A percentile compares a stretch with the other conserved stretches of the same genome.
phyloP scores from a whole-genome alignment of 2,888 invertebrate species.

The Nezara viridula region DNA sequence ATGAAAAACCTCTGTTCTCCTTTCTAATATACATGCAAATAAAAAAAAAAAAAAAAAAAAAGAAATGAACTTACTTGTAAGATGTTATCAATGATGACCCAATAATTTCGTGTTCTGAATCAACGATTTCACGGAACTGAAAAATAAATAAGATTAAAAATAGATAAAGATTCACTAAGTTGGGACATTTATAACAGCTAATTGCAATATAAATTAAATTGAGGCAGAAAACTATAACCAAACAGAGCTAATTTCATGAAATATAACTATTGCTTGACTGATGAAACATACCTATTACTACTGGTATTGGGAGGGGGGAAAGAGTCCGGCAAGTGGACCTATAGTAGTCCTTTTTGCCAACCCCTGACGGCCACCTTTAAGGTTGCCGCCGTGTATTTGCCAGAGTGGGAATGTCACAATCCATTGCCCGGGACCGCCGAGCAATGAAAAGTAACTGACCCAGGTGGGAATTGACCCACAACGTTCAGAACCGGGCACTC shows the following conservation, averaged over 20 bases:
- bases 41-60: background rate
- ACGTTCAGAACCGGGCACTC: too few species aligned
- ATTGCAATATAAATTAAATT: background rate
- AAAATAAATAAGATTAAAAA: background rate
- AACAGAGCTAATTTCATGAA: background rate
- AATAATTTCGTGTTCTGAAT: constrained; percentile 19
- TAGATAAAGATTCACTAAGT: background rate
- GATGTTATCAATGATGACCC: background rate
- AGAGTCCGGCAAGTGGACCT: too few species aligned
- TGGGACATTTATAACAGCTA: background rate
- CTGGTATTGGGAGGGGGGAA: too few species aligned
- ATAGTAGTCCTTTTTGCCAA: too few species aligned
- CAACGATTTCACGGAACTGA: constrained; percentile 42
- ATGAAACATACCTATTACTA: background rate
- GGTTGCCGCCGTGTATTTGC: too few species aligned
- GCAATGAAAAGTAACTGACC: too few species aligned
- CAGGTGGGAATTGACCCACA: too few species aligned
- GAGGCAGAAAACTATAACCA: background rate
- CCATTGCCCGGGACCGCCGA: too few species aligned
- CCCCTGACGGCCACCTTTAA: too few species aligned
- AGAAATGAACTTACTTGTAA: constrained; percentile 1
- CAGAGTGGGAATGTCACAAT: too few species aligned
- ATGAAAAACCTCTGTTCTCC: too few species aligned
- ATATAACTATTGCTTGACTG: background rate
- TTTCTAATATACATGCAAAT: too few species aligned